phyloP scores from a whole-genome alignment of 2,797 vertebrate genomes.

The Pipistrellus pipistrellus region DNA sequence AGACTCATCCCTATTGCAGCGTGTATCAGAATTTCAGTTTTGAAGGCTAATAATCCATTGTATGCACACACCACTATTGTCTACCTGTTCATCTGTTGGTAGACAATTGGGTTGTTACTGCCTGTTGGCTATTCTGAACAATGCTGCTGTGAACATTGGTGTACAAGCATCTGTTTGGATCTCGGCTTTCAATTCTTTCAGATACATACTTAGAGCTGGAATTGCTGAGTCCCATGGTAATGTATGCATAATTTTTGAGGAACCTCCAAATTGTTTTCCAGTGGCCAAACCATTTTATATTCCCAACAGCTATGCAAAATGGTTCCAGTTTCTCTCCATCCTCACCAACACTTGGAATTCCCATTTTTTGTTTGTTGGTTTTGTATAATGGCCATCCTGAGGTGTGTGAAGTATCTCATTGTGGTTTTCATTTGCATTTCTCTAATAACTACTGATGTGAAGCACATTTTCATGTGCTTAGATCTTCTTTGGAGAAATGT shows the following conservation, averaged over 20 bases:
- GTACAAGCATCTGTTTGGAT: neutral
- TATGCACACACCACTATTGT: neutral
- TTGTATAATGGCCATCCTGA: neutral
- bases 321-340: neutral
- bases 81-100: neutral
- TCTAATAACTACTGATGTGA: neutral
- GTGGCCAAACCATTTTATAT: neutral
- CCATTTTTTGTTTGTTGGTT: neutral
- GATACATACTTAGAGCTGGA: neutral
- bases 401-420: neutral
- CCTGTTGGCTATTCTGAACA: neutral
- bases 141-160: neutral
- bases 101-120: neutral
- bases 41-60: neutral
- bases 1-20: neutral
- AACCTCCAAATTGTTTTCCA: neutral
- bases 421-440: slow-evolving; percentile 23
- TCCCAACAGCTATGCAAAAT: neutral
- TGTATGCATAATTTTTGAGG: slow-evolving; percentile 33
- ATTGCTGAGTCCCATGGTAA: neutral
- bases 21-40: neutral
- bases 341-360: neutral
- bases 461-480: neutral
- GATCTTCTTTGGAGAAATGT: slow-evolving; percentile 13
- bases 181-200: slow-evolving; percentile 1